Base-by-base conservation (phyloP, 2,888 invertebrate species). In the Cataglyphis albicans region DNA sequence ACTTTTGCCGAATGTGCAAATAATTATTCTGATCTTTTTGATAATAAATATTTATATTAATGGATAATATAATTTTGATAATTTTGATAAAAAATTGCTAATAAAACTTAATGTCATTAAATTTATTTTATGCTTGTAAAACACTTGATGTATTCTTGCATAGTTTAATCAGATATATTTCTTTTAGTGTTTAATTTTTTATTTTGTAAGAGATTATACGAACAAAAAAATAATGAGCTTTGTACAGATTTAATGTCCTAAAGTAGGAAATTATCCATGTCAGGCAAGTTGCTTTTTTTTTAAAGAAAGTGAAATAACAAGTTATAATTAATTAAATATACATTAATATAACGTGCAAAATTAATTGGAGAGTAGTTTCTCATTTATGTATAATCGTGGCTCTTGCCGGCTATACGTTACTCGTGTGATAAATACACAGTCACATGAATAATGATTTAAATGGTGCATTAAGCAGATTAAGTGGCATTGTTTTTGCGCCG, bases 301-400 rank as follows among this genome's bases (percentile, higher is more conserved):
- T 25, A 25, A 25, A 25, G 44, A 21, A 21, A 15, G 48, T 10
- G 41, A 61, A 44, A 15, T 76, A 55, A 74, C 29, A 74, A 75
- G 38, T 65, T 52, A 25, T 52, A 18, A 25, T 75, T 65, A 75
- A 75, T 75, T 75, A 65, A 64, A 65, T 12, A 65, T 75, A 15
- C 35, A 75, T 75, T 75, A 75, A 65, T 75, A 75, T 75, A 25
- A n/a, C n/a, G 65, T 65, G 52, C 65, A 75, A 75, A 75, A 65
- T 65, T 75, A 75, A 75, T 75, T 65, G 65, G 65, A 52, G 7
- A 48, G 52, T 29, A 35, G 18, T 65, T 38, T 65, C 21, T 2
- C n/a, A 52, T 2, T 52, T 52, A 52, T 52, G 48, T 48, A n/a
- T n/a, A 52, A 35, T 25, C 41, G 41, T 10, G 9, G 29, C 35